Base-by-base conservation (phyloP, 2,888 invertebrate species). In the Drosophila kambysellisi region DNA sequence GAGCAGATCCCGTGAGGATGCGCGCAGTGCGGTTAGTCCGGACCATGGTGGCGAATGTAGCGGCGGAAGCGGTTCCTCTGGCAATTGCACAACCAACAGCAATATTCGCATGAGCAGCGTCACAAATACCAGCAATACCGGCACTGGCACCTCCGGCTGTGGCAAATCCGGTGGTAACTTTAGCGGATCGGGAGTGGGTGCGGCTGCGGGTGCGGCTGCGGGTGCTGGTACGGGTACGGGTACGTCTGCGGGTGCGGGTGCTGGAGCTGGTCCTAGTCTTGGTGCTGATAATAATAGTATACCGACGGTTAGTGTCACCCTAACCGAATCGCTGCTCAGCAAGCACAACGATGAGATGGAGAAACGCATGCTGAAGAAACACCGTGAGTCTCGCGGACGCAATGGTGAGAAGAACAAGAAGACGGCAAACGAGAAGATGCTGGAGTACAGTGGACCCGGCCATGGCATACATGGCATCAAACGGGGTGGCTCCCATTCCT, bases 301-400 rank as follows among this genome's bases (percentile, higher is more conserved):
- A 37, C 94, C 94, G 53, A 92, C 94, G 8, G 50, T 78, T 0
- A 94, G 94, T 5, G 53, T 81, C 0, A 94, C 94, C 25, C 92
- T 96, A 12, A 96, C 96, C 0, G 95, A 95, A 90, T 94, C 94
- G 0, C 83, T 96, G 51, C 91, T 96, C 7, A 94, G 93, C 83
- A 96, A 96, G 87, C 97, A 97, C 91, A 97, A 97, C 83, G 94
- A 95, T 74, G 95, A 96, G 70, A 97, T 97, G 97, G 97, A 97
- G 91, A 96, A 96, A 84, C 94, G 95, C 57, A 94, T 97, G 94
- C 93, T 96, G 1, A 96, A 96, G 88, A 95, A 94, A 69, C 96
- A 97, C 81, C 94, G 95, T 1, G 95, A 96, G 73, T 94, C 94
- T 4, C 94, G 96, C 12, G 94, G 94, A 0, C 94, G 93, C 17